A percentile compares a stretch with the other conserved stretches of the same genome.
These are phyloP conservation scores for Spongilla lacustris DNA, from an alignment of 37 sponge, comb jelly and placozoan genomes.

Conservation along the genomic window DNA sequence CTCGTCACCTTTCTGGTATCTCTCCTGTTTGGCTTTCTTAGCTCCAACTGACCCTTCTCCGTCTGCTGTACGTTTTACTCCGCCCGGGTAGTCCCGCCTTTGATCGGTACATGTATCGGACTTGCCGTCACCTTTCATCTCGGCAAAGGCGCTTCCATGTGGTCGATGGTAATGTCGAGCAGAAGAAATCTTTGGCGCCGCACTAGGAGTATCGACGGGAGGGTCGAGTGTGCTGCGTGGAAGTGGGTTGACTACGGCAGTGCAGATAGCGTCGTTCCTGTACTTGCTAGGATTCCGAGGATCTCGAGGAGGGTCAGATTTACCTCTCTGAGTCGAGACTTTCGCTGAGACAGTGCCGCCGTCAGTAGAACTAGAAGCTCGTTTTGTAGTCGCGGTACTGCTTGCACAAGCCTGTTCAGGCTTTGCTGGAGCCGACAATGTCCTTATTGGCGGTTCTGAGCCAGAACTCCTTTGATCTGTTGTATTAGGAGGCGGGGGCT, in stretches of 20 bases:
- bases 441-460: neutral
- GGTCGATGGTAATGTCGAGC: neutral
- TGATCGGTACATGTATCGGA: too few species aligned
- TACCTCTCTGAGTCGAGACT: neutral
- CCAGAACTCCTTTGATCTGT: neutral
- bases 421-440: neutral
- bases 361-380: too few species aligned
- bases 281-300: neutral
- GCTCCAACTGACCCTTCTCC: neutral
- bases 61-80: neutral
- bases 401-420: neutral
- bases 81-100: neutral
- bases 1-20: neutral
- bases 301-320: neutral
- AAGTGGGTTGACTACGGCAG: neutral
- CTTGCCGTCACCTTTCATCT: too few species aligned
- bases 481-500: neutral
- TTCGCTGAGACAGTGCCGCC: neutral
- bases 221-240: neutral
- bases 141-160: neutral
- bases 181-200: neutral
- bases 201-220: neutral
- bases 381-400: too few species aligned
- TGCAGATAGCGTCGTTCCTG: neutral
- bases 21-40: neutral